phyloP scores from a whole-genome alignment of 2,797 vertebrate genomes.

The Emydoidea blandingii region DNA sequence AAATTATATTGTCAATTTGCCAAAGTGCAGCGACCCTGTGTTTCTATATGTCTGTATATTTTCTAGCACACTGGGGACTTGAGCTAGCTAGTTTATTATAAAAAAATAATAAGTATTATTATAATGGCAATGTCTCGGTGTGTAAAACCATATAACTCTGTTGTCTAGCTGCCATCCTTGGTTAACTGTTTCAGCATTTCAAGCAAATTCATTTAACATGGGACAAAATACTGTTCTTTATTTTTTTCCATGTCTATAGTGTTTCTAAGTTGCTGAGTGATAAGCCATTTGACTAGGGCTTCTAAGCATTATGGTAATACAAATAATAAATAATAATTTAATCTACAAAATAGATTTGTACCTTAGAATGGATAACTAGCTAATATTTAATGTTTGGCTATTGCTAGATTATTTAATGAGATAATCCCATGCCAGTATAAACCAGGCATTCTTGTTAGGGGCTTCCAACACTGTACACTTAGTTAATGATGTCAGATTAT shows the following conservation, averaged over 20 bases:
- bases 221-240: neutral
- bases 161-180: neutral
- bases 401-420: neutral
- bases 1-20: fast-evolving
- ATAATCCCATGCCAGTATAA: neutral
- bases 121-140: neutral
- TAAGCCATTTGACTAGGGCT: neutral
- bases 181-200: neutral
- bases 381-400: neutral
- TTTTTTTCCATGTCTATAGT: neutral
- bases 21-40: neutral
- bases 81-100: fast-evolving
- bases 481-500: neutral
- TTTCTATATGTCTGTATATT: neutral
- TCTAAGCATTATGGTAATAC: neutral
- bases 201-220: neutral
- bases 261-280: neutral
- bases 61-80: neutral
- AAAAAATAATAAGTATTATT: neutral
- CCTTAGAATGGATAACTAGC: neutral
- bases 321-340: neutral
- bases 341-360: neutral
- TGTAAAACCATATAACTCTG: neutral
- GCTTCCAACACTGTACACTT: neutral
- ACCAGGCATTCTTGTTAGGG: neutral